Base-by-base conservation (phyloP, 2,113 vertebrate genomes). In the Clarias macrocephalus region DNA sequence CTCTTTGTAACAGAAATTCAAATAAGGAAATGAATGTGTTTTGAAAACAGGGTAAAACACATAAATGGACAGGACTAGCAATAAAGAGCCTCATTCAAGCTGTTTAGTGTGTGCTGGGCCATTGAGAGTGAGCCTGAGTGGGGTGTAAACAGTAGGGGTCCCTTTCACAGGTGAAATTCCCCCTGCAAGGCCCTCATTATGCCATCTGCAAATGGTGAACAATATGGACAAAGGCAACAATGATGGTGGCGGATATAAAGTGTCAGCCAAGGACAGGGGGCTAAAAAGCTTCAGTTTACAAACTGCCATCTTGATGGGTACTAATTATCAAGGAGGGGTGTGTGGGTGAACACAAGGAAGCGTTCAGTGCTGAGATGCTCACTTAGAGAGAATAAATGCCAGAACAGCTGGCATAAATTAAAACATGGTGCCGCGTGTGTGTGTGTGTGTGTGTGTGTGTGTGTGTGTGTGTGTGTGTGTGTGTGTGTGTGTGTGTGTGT, bases 81-180 rank as follows among this genome's bases (percentile, higher is more conserved):
- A 89, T 85, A 89, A 92, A 87, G 88, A 75, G 76, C 80, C 85
- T 87, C 79, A 90, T 90, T 85, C 84, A 91, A 84, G 68, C 82
- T 86, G 88, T 88, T 86, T 75, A 83, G 88, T 88, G 88, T 91
- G 89, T 90, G 86, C 89, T 81, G 66, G 54, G 73, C 59, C 72
- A 88, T 92, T 89, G 85, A 88, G 88, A 88, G 90, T 93, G 92
- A 93, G 93, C 93, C 93, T 95, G 91, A 92, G 90, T 91, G 92
- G 87, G 94, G 93, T 93, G 93, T 91, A 90, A 92, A 88, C 92
- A 89, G 90, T 93, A 89, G 93, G 93, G 93, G 91, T 93, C 92
- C 94, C 90, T 95, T 95, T 95, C 93, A 95, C 95, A 94, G 94
- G 95, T 95, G 86, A 95, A 94, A 91, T 62, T 81, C 91, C 94